A percentile compares a stretch with the other conserved stretches of the same genome.
Conservation (phyloP, 2,888 invertebrate species). For the Unio pictorum region DNA sequence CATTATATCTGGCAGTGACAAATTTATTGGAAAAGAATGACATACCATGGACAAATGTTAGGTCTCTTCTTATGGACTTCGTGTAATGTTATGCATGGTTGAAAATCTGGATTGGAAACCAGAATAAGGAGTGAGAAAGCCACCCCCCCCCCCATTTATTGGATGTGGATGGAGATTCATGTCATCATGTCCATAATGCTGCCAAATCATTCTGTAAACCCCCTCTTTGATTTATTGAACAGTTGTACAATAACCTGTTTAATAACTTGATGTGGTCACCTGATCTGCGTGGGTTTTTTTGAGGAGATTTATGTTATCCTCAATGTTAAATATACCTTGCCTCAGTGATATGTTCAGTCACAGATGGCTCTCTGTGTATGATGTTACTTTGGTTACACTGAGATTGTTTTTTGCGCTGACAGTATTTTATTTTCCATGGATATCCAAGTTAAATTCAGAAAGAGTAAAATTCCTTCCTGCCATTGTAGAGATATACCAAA, state of each 20-base stretch:
- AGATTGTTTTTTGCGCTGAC: constrained; percentile 27
- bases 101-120: constrained; percentile 22
- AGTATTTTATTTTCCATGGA: constrained; percentile 23
- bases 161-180: constrained; percentile 47
- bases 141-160: constrained; percentile 33
- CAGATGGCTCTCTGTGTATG: constrained; percentile 40
- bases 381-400: constrained; percentile 25
- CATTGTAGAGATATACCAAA: too few relatives aligned
- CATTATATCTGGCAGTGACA: constrained; percentile 14
- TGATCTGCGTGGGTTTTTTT: constrained; percentile 26
- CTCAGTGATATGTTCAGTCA: constrained; percentile 29
- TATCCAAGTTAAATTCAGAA: constrained; percentile 1
- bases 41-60: constrained; percentile 15
- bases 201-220: constrained; percentile 38
- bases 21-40: constrained; percentile 19
- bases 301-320: constrained; percentile 23
- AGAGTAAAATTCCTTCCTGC: too few relatives aligned
- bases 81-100: too few relatives aligned
- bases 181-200: constrained; percentile 49
- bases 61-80: constrained; percentile 35
- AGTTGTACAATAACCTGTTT: constrained; percentile 28
- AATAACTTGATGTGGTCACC: constrained; percentile 43
- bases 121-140: constrained; percentile 20
- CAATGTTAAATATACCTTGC: constrained; percentile 25
- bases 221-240: constrained; percentile 29